phyloP scores from a whole-genome alignment of 2,797 vertebrate genomes.

The Malurus splendens region DNA sequence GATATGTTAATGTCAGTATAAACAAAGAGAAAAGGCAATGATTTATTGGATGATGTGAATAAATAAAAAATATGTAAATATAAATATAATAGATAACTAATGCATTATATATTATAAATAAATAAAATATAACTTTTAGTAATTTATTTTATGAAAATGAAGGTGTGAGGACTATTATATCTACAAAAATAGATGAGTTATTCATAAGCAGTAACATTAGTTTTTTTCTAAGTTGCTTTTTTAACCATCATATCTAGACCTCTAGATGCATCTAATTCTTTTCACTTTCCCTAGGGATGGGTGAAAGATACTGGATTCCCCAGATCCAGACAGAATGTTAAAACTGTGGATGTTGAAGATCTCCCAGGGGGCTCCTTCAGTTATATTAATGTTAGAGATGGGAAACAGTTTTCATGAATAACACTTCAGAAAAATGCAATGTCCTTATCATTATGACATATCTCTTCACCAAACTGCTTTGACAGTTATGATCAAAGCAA shows the following conservation, averaged over 20 bases:
- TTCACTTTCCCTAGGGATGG: neutral
- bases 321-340: neutral
- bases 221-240: neutral
- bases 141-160: neutral
- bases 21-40: neutral
- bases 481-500: neutral
- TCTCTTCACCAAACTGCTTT: neutral
- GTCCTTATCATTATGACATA: neutral
- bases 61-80: neutral
- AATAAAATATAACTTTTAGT: neutral
- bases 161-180: neutral
- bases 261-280: neutral
- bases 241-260: neutral
- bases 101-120: neutral
- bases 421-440: neutral
- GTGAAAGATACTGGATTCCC: neutral
- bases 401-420: neutral
- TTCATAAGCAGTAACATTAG: neutral
- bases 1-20: neutral
- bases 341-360: neutral
- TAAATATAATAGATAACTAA: neutral
- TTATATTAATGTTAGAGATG: neutral
- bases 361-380: neutral
- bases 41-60: neutral
- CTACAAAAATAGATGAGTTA: neutral